Base-by-base conservation (phyloP, 1,140 invertebrate genomes). In the Ips nitidus region DNA sequence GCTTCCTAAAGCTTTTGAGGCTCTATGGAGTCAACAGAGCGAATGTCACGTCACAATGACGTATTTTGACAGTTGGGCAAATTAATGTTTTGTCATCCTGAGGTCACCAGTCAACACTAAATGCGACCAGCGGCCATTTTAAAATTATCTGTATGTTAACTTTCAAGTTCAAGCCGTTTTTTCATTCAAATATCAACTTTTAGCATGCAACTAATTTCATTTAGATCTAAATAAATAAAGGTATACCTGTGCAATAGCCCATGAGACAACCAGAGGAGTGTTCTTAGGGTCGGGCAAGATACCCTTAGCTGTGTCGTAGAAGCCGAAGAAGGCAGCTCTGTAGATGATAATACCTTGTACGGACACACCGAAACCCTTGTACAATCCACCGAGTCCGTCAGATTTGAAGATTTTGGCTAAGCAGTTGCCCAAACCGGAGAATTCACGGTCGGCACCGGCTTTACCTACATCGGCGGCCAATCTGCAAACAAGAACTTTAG, bases 251-350 rank as follows among this genome's bases (percentile, higher is more conserved):
- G 93, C 93, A 78, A 96, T 93, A 77, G 87, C 82, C 89, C 91
- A 95, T 38, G 91, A 92, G 56, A 91, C 77, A 40, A 91, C 69
- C 76, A 95, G 82, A 68, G 89, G 87, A 69, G 91, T 92, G 76
- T 93, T 91, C 82, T 92, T 91, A 4, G 90, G 88, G 72, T 95
- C 90, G 5, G 93, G 89, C 63, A 96, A 78, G 85, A 96, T 91
- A 72, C 90, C 93, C 81, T 94, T 94, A 71, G 93, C 89, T 65
- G 94, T 96, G 80, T 97, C 95, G 78, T 92, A 97, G 82, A 94
- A 91, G 73, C 95, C 95, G 79, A 97, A 97, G 84, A 95, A 97
- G 57, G 92, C 90, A 36, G 94, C 94, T 81, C 94, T 86, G 80
- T 93, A 93, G 79, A 93, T 91, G 62, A 93, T 91, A 76, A 93